phyloP scores from a whole-genome alignment of 2,113 vertebrate species.

The Hydrolagus affinis region DNA sequence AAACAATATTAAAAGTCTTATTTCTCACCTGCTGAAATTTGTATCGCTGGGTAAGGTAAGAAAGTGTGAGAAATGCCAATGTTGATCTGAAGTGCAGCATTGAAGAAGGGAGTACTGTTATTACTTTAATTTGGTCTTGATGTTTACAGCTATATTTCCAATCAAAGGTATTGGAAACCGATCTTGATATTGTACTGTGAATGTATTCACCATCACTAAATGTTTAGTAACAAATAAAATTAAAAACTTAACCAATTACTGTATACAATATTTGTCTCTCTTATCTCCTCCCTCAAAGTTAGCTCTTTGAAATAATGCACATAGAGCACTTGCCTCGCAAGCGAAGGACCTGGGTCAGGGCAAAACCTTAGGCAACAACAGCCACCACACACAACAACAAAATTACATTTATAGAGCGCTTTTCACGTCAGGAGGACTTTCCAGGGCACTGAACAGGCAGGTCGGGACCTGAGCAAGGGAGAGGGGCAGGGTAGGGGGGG shows the following conservation, averaged over 20 bases:
- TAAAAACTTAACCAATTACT: background rate
- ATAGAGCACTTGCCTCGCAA: too few species aligned
- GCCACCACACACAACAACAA: too few species aligned
- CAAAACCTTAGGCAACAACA: too few species aligned
- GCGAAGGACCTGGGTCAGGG: too few species aligned
- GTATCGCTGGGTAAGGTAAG: background rate
- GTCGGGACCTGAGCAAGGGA: too few species aligned
- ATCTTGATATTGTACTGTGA: constrained; percentile 20
- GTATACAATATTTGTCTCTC: background rate
- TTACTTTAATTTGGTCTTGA: constrained; percentile 16
- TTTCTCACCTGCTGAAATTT: too few species aligned
- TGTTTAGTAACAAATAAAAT: constrained; percentile 9
- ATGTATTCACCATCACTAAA: background rate
- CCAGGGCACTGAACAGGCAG: too few species aligned
- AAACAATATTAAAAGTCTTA: background rate
- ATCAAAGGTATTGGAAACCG: background rate
- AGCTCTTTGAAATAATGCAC: too few species aligned
- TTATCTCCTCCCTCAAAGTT: too few species aligned
- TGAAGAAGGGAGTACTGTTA: constrained; percentile 14
- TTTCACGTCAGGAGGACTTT: too few species aligned
- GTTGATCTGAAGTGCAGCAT: background rate
- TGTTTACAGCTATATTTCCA: constrained; percentile 20
- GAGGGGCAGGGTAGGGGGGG: too few species aligned
- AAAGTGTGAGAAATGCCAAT: background rate
- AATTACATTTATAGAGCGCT: too few species aligned